Evolutionary conservation across 2,888 invertebrate genomes (phyloP).

Genomic region (Acholoe squamosa): DNA sequence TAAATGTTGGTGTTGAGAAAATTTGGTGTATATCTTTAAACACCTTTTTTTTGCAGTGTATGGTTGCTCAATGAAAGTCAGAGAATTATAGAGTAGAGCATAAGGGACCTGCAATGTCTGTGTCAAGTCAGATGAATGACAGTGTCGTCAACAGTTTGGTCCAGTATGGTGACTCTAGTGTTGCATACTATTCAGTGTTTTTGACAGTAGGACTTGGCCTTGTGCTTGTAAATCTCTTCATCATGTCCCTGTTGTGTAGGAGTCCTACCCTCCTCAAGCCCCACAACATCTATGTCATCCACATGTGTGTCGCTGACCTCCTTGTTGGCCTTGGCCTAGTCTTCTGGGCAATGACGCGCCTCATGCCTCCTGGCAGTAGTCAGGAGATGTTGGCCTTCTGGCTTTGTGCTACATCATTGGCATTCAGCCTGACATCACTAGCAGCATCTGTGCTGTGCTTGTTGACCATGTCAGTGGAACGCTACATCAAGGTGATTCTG

Average conservation of each 20-base stretch:
- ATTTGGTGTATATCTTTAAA: too few species aligned
- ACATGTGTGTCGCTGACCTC: slow-evolving; percentile 27
- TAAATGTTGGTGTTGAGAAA: too few species aligned
- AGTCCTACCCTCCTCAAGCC: background rate
- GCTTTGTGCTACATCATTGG: slow-evolving; percentile 4
- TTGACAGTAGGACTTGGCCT: background rate
- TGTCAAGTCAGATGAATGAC: too few species aligned
- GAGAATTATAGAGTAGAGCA: too few species aligned
- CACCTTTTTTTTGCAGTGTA: too few species aligned
- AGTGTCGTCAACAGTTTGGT: too few species aligned
- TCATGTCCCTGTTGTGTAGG: background rate
- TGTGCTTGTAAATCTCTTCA: background rate
- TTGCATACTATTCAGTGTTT: background rate
- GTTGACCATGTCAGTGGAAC: background rate
- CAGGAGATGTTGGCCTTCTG: too few species aligned
- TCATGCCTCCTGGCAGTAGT: background rate
- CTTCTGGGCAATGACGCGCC: background rate
- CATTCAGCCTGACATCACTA: slow-evolving; percentile 5
- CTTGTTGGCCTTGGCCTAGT: background rate
- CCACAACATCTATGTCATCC: background rate
- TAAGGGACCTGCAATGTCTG: too few species aligned
- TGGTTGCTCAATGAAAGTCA: too few species aligned
- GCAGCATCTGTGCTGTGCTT: background rate
- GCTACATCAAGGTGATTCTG: slow-evolving; percentile 11
- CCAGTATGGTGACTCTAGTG: too few species aligned